Evolutionary conservation across 2,797 vertebrate species (phyloP), one percentile per base, ranked within the genome.

Genomic region (Chaunax sp.): DNA sequence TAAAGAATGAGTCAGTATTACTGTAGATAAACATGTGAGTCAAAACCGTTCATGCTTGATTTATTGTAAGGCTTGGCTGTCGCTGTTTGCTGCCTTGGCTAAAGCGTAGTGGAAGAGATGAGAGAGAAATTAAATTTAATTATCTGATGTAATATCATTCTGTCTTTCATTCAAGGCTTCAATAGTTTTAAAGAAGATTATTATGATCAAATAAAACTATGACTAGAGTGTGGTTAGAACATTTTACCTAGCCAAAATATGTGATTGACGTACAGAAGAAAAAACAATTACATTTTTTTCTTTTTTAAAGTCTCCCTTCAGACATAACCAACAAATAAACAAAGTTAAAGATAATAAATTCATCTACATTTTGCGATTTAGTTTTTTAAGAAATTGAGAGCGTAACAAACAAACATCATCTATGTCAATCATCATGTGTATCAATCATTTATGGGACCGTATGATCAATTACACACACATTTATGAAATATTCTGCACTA

Each of bases 21-120:
- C 4, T n/a, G 15, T 13, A 14, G 33, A 45, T 33, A 26, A 51
- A 62, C 18, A 22, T 22, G 14, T 38, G 41, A 16, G 20, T 25
- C 20, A 23, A 10, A 45, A 35, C 22, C 5, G 18, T 40, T n/a
- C 53, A 50, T 30, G 45, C 43, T 23, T 47, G 43, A 81, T 53
- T 84, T 86, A 80, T 84, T 78, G 80, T 65, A 83, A 55, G 84
- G 87, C 72, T 83, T 77, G 16, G 26, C 58, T 84, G 86, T 83
- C 77, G 84, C 52, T 62, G 22, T 37, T 61, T 19, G 38, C 28
- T 40, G 38, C 20, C 38, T 40, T 54, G 38, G 40, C 5, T 30
- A 0, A 46, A 58, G 33, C 22, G 7, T 18, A 11, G 16, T 16
- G 6, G 38, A 63, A 25, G n/a, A 60, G 46, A 51, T 68, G 44